phyloP scores from a whole-genome alignment of 2,888 invertebrate species.

The Acrobasis consociella region DNA sequence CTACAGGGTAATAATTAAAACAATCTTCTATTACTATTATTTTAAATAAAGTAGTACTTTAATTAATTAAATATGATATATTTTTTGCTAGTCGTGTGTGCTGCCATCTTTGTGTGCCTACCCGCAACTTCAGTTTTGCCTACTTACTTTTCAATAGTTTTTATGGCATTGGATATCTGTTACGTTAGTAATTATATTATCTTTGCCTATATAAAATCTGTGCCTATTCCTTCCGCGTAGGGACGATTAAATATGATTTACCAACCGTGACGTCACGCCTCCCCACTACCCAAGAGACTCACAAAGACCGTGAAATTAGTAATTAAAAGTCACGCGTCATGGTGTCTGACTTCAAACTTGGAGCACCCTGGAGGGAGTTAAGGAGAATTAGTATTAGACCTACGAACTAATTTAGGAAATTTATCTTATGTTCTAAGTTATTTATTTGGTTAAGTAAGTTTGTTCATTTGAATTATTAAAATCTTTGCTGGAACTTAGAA shows the following conservation, averaged over 20 bases:
- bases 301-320: constrained; percentile 75
- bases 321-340: constrained; percentile 72
- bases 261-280: constrained; percentile 62
- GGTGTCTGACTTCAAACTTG: constrained; percentile 38
- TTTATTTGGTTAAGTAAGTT: background rate
- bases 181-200: no score
- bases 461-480: background rate
- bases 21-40: no score
- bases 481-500: background rate
- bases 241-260: constrained; percentile 72
- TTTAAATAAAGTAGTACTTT: no score
- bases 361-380: constrained; percentile 28
- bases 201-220: background rate
- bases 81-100: no score
- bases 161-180: no score
- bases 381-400: constrained; percentile 23
- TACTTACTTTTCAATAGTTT: no score
- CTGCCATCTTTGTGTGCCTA: no score
- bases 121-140: no score
- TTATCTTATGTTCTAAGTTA: constrained; percentile 9
- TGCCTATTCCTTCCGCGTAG: constrained; percentile 7
- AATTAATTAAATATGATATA: no score
- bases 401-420: constrained; percentile 13
- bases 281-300: constrained; percentile 59
- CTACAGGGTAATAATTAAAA: no score